Evolutionary conservation across 2,888 invertebrate genomes (phyloP), one percentile per base, ranked within the genome.

Genomic region (Charanyca ferruginea): DNA sequence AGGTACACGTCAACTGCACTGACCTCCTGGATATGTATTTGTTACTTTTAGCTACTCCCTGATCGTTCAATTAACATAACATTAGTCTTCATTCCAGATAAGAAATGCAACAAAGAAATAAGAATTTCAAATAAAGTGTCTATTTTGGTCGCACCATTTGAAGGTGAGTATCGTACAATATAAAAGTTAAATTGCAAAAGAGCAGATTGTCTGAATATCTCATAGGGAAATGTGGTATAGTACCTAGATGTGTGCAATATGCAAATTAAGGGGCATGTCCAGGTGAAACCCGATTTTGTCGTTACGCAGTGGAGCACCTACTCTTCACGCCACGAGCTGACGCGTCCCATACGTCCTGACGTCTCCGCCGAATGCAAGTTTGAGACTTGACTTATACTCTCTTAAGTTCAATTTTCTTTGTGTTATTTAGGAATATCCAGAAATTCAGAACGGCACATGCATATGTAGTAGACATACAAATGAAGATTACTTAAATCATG

Each of bases 1-100:
- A n/a, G n/a, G n/a, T 87, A 91, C 84, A 89, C 85, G 81, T 83
- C 87, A 88, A 88, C 89, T 91, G 91, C 87, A 89, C 83, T 91
- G 88, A 90, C 88, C 90, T 85, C 85, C 85, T 78, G 82, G 71
- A 84, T 83, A 78, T 74, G 72, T 79, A 62, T 52, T 77, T 84
- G 79, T 85, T 77, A 81, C 71, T 87, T 87, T 87, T 85, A 78
- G 71, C 77, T 77, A 82, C 79, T 82, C 85, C 77, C 77, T 61
- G 82, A 75, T 79, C 75, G 68, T 83, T 83, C 54, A 69, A 88
- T 91, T 90, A 87, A 84, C 86, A 90, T 90, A 87, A 84, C 79
- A 81, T 80, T 84, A 87, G 86, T 84, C 83, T 74, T 72, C 47
- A 72, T 76, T 65, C 55, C 35, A 73, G 83, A 85, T 84, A 86